Evolutionary conservation across 1,140 invertebrate species (phyloP).

Genomic region (Acyrthosiphon pisum): DNA sequence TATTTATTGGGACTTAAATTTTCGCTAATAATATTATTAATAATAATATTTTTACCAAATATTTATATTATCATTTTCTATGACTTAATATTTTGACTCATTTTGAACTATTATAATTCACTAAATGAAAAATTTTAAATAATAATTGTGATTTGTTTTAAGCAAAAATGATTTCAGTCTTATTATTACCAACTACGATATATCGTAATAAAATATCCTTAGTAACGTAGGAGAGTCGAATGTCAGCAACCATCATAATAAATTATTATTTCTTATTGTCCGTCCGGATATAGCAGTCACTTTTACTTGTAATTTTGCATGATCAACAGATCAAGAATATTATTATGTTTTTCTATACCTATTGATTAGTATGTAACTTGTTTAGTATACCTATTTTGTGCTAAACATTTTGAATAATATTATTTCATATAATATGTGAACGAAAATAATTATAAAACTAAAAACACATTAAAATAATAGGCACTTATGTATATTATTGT

Average conservation of each 20-base stretch:
- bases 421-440: neutral
- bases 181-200: neutral
- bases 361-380: neutral
- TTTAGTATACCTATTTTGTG: neutral
- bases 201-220: neutral
- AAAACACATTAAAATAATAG: slow-evolving; percentile 2
- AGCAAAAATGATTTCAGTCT: neutral
- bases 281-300: neutral
- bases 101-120: neutral
- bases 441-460: neutral
- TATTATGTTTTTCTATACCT: neutral
- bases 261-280: neutral
- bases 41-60: neutral
- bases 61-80: neutral
- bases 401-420: neutral
- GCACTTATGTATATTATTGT: neutral
- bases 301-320: neutral
- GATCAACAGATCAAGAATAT: neutral
- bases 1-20: neutral
- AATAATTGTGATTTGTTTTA: neutral
- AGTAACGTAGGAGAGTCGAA: neutral
- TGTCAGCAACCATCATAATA: neutral
- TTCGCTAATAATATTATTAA: too few relatives aligned
- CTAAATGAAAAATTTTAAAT: neutral
- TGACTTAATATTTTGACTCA: neutral